Evolutionary conservation across 2,113 vertebrate genomes (phyloP).

Genomic region (Poeciliopsis occidentalis): DNA sequence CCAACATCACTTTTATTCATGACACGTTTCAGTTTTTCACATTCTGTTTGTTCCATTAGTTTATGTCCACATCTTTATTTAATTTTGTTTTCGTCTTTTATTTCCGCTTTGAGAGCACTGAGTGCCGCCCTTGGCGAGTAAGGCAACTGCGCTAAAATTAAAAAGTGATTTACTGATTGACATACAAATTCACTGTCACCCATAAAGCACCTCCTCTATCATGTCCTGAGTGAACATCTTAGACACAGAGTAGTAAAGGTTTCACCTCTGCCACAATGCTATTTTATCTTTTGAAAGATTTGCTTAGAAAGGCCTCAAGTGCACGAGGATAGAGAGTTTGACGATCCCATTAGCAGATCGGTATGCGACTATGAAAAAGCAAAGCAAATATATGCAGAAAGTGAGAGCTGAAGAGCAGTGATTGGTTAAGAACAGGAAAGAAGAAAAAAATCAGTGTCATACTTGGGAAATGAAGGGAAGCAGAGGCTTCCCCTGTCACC

Average conservation of each 20-base stretch:
- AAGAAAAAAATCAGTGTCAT: conserved; percentile 21
- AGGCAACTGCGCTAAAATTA: too few relatives aligned
- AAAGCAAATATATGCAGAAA: conserved; percentile 57
- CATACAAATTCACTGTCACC: too few relatives aligned
- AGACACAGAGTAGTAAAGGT: neutral
- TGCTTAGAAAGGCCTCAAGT: conserved; percentile 16
- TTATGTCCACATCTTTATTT: too few relatives aligned
- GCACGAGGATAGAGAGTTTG: conserved; percentile 52
- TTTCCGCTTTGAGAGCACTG: too few relatives aligned
- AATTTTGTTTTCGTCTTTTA: too few relatives aligned
- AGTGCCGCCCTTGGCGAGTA: too few relatives aligned
- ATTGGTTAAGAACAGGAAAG: conserved; percentile 20
- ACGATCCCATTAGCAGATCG: conserved; percentile 55
- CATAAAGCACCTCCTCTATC: too few relatives aligned
- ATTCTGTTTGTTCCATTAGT: too few relatives aligned
- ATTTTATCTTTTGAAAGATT: neutral
- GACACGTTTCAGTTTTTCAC: too few relatives aligned
- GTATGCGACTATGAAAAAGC: conserved; percentile 53
- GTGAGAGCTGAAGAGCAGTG: conserved; percentile 29
- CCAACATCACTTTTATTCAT: too few relatives aligned
- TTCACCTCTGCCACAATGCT: neutral
- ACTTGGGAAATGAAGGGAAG: conserved; percentile 36
- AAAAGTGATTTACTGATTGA: too few relatives aligned
- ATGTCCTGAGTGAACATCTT: neutral
- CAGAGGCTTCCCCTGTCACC: conserved; percentile 65